A percentile compares a stretch with the other conserved stretches of the same genome.
phyloP scores from a whole-genome alignment of 2,888 invertebrate genomes.

The Oegoconia quadripuncta region DNA sequence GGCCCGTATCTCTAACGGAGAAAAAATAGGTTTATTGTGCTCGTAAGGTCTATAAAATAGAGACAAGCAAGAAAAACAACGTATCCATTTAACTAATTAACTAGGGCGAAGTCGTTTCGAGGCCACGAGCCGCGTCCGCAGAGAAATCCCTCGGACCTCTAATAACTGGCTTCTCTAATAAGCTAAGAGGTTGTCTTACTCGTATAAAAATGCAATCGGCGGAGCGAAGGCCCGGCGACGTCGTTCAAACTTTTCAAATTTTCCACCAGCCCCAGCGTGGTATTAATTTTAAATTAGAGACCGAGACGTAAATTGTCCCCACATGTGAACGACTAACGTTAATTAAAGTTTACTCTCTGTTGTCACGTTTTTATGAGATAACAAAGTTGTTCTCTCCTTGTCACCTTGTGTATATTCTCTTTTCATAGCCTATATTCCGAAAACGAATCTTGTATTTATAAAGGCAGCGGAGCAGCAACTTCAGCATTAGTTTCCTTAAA shows the following conservation, averaged over 20 bases:
- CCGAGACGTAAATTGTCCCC: slow-evolving; percentile 58
- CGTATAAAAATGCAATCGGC: slow-evolving; percentile 74
- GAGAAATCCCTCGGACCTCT: slow-evolving; percentile 64
- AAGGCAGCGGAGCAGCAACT: too few relatives aligned
- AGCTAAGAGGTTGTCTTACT: slow-evolving; percentile 73
- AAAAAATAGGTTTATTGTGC: slow-evolving; percentile 50
- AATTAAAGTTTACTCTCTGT: slow-evolving; percentile 49
- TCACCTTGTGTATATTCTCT: not conserved
- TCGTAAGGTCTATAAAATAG: slow-evolving; percentile 39
- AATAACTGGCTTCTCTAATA: slow-evolving; percentile 72
- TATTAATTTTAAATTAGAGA: slow-evolving; percentile 72
- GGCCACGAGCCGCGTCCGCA: slow-evolving; percentile 49
- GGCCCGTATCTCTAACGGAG: slow-evolving; percentile 28
- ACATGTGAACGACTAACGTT: slow-evolving; percentile 55
- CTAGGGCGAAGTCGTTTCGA: slow-evolving; percentile 53
- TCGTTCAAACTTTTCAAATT: slow-evolving; percentile 78
- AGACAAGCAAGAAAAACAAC: slow-evolving; percentile 43
- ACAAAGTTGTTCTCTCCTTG: not conserved
- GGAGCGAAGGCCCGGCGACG: slow-evolving; percentile 55
- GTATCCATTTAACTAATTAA: slow-evolving; percentile 74
- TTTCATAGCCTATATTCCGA: too few relatives aligned
- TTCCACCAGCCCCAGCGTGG: slow-evolving; percentile 57
- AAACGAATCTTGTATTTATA: too few relatives aligned
- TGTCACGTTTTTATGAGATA: slow-evolving; percentile 23
- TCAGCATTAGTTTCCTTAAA: too few relatives aligned